Percentiles rank a stretch among this genome's conserved stretches.
Conservation (phyloP, 2,888 invertebrate species). For the Oxystoma pomonae region DNA sequence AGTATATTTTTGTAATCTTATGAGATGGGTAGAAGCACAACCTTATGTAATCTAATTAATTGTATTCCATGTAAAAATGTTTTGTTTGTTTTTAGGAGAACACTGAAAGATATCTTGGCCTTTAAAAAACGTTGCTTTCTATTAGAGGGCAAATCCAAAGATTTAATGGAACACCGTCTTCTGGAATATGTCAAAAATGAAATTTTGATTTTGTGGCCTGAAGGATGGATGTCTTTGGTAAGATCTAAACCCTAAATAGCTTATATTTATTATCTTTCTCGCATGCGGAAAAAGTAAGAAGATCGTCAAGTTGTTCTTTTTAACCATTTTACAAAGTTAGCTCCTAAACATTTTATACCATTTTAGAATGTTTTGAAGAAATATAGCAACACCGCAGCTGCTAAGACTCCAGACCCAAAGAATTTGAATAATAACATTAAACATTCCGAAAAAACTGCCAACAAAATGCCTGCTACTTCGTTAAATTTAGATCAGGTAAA, state of each 20-base stretch:
- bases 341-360: too few species aligned
- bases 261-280: too few species aligned
- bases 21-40: too few species aligned
- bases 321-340: too few species aligned
- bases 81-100: slow-evolving; percentile 39
- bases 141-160: slow-evolving; percentile 46
- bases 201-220: slow-evolving; percentile 53
- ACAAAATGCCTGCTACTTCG: neutral
- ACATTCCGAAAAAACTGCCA: slow-evolving; percentile 19
- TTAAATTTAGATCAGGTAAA: slow-evolving; percentile 13
- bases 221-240: slow-evolving; percentile 52
- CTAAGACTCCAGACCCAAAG: slow-evolving; percentile 22
- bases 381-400: slow-evolving; percentile 30
- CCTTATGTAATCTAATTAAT: too few species aligned
- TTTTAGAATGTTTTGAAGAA: slow-evolving; percentile 34
- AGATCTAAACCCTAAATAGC: neutral
- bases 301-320: too few species aligned
- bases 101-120: slow-evolving; percentile 40
- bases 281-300: too few species aligned
- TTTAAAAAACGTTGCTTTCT: slow-evolving; percentile 41
- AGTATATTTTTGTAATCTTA: slow-evolving; percentile 25
- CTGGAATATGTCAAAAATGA: slow-evolving; percentile 48
- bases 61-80: too few species aligned
- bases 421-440: slow-evolving; percentile 1
- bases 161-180: slow-evolving; percentile 50